phyloP scores from a whole-genome alignment of 2,888 invertebrate species.

The Sympetrum striolatum region DNA sequence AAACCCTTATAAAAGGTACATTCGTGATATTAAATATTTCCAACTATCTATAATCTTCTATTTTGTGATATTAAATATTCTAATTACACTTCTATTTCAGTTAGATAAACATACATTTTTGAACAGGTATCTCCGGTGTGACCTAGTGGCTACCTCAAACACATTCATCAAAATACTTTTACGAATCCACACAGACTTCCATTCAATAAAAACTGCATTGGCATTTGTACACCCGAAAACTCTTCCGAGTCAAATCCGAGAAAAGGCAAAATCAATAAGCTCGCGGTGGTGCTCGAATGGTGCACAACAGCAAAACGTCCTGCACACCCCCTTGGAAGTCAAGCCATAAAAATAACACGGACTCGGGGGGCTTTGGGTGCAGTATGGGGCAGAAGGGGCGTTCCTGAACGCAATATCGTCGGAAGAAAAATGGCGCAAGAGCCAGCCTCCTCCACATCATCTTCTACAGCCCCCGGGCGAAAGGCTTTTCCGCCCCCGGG shows the following conservation, averaged over 20 bases:
- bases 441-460: not conserved
- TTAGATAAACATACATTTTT: too few species aligned
- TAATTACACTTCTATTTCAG: too few species aligned
- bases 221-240: not conserved
- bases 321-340: not conserved
- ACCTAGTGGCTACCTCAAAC: too few species aligned
- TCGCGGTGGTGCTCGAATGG: not conserved
- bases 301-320: not conserved
- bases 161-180: too few species aligned
- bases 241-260: not conserved
- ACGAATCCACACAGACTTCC: too few species aligned
- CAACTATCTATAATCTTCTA: too few species aligned
- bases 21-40: too few species aligned
- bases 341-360: not conserved
- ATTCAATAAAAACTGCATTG: too few species aligned
- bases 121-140: too few species aligned
- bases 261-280: not conserved
- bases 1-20: too few species aligned
- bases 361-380: not conserved
- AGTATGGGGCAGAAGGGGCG: not conserved
- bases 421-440: slow-evolving; percentile 42
- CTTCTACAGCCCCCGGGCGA: slow-evolving; percentile 20
- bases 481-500: slow-evolving; percentile 2
- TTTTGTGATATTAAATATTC: too few species aligned
- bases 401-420: slow-evolving; percentile 29